These are phyloP conservation scores for Nerophis lumbriciformis DNA, from an alignment of 2,113 vertebrate species.

Conservation along the genomic window DNA sequence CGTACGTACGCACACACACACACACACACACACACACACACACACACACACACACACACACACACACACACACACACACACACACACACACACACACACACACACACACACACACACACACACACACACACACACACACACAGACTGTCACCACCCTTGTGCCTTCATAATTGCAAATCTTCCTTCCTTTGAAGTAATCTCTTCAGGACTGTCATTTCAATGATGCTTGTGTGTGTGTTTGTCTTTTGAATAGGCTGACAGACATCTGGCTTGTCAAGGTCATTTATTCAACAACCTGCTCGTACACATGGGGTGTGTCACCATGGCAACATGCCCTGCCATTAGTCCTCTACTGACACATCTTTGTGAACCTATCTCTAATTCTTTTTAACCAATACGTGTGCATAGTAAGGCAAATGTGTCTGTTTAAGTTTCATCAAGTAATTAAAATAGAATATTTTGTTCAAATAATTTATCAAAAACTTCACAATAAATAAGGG, in stretches of 20 bases:
- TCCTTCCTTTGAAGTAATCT: constrained; percentile 20
- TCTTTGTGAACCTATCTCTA: constrained; percentile 15
- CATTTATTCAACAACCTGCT: constrained; percentile 64
- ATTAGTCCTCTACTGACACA: constrained; percentile 25
- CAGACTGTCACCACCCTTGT: too few species aligned
- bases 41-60: background rate
- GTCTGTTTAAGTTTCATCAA: too few species aligned
- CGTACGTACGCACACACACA: too few species aligned
- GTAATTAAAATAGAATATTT: too few species aligned
- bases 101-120: background rate
- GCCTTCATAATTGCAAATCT: constrained; percentile 12
- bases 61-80: background rate
- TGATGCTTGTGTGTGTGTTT: constrained; percentile 3
- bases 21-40: background rate
- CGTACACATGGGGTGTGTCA: constrained; percentile 54
- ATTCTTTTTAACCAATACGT: constrained; percentile 5
- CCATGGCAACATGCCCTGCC: constrained; percentile 62
- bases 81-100: background rate
- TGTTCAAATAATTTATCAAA: too few species aligned
- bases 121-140: background rate
- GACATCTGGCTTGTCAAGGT: constrained; percentile 64
- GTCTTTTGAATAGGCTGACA: constrained; percentile 40
- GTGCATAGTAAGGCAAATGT: too few species aligned
- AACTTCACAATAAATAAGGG: too few species aligned
- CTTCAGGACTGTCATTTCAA: constrained; percentile 6